A percentile compares a stretch with the other conserved stretches of the same genome.
These are phyloP conservation scores for Varanus komodoensis DNA, from an alignment of 2,113 vertebrate species.

Conservation along the genomic window DNA sequence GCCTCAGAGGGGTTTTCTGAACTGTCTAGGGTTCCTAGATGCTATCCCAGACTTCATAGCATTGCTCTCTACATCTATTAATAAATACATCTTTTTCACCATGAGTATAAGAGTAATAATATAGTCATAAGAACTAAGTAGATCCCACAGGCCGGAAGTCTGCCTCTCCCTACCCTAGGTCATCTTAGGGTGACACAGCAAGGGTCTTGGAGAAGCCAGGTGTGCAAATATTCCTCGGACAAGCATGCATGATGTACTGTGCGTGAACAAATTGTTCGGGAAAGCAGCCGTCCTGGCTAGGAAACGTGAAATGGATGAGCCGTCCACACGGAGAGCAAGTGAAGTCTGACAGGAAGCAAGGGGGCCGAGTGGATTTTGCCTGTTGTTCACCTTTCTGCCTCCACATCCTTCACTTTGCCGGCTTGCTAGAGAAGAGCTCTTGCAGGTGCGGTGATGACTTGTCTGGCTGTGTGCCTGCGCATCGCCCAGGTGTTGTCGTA, in stretches of 20 bases:
- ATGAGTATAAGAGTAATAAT: no score
- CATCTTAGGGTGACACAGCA: not conserved
- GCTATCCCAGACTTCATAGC: no score
- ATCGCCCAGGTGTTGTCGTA: conserved; percentile 15
- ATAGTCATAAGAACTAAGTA: not conserved
- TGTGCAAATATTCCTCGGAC: not conserved
- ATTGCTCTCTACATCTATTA: no score
- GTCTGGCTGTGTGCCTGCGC: not conserved
- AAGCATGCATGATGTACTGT: not conserved
- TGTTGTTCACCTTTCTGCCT: not conserved
- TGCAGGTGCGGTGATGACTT: not conserved
- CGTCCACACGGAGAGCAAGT: not conserved
- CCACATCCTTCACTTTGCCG: not conserved
- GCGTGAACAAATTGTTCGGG: no score
- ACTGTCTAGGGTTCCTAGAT: no score
- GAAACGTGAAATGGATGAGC: not conserved
- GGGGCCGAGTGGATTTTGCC: not conserved
- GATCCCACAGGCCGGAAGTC: not conserved
- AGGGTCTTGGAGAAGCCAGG: no score
- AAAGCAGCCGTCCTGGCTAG: not conserved
- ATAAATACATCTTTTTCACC: no score
- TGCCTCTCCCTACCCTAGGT: not conserved
- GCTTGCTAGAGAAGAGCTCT: not conserved
- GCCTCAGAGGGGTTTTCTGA: no score
- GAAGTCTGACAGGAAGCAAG: not conserved